These are phyloP conservation scores for Eupelmus urozonus DNA, from an alignment of 2,888 invertebrate genomes.

Conservation along the genomic window DNA sequence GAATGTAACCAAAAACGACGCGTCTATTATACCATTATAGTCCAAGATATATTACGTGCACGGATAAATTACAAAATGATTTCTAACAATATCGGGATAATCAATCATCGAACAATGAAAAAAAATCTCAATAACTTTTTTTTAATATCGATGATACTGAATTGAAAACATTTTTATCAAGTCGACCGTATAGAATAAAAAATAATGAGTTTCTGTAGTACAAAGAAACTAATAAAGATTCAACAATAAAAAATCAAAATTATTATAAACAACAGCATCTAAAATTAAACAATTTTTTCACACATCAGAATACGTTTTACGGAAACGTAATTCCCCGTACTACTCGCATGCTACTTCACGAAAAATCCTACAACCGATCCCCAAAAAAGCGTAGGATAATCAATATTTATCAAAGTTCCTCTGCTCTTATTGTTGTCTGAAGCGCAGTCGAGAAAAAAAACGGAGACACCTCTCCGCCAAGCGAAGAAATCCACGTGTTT, in stretches of 20 bases:
- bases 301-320: no score
- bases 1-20: constrained; percentile 29
- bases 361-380: neutral
- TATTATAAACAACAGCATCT: neutral
- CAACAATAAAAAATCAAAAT: neutral
- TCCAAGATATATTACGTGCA: constrained; percentile 22
- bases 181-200: neutral
- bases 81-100: constrained; percentile 32
- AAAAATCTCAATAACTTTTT: constrained; percentile 25
- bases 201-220: constrained; percentile 2
- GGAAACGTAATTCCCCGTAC: no score
- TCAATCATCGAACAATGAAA: constrained; percentile 18
- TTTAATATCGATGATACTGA: constrained; percentile 23
- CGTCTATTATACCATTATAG: constrained; percentile 26
- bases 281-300: neutral
- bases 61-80: constrained; percentile 33
- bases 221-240: neutral
- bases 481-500: constrained; percentile 29
- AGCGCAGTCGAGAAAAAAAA: neutral
- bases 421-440: neutral
- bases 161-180: constrained; percentile 20
- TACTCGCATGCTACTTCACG: neutral
- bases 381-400: neutral
- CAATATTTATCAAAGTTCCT: constrained; percentile 23
- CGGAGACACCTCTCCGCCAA: constrained; percentile 5